Evolutionary conservation across 23 tunicate species (phyloP), one percentile per base, ranked within the genome.

Genomic region (Trididemnum nubilum): DNA sequence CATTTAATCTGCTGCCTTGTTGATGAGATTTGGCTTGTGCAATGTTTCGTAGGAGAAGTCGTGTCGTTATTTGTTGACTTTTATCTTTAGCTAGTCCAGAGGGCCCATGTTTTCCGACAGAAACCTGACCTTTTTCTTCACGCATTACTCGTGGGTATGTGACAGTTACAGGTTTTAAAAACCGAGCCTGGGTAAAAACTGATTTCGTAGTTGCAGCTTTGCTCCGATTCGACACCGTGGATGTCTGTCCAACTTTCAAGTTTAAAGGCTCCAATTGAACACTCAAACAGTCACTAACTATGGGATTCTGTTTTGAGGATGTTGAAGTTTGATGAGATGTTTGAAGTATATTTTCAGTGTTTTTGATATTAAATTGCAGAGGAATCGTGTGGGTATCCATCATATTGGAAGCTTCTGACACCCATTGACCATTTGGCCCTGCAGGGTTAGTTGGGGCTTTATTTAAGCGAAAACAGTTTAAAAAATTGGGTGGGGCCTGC

Each of bases 211-310:
- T 3, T 26, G n/a, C 28, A 23, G 29, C 4, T 23, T 29, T 39
- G 24, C 73, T 40, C 15, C 36, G 29, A 38, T 82, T 78, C 2
- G 94, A 86, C 1, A 89, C 76, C 1, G 79, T 78, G n/a, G n/a
- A n/a, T 0, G 89, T 89, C 71, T 89, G 88, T 0, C 94, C 94
- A 64, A 91, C 57, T 65, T 85, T 91, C 35, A 91, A 35, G 65
- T 91, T 91, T 5, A 91, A 76, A 26, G 97, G 97, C 87, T 91
- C 97, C 4, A 59, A 51, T 40, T 91, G 97, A 7, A 31, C 66
- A 12, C 39, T 50, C 19, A 64, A 75, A 24, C 7, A 7, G 2
- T 36, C 82, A 1, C 22, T 26, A 2, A 29, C 22, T 9, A 24
- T 24, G 2, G 24, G 25, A 15, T 4, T 67, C 21, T 67, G 12